Base-by-base conservation (phyloP, 2,797 vertebrate genomes). In the Channallabes apus region DNA sequence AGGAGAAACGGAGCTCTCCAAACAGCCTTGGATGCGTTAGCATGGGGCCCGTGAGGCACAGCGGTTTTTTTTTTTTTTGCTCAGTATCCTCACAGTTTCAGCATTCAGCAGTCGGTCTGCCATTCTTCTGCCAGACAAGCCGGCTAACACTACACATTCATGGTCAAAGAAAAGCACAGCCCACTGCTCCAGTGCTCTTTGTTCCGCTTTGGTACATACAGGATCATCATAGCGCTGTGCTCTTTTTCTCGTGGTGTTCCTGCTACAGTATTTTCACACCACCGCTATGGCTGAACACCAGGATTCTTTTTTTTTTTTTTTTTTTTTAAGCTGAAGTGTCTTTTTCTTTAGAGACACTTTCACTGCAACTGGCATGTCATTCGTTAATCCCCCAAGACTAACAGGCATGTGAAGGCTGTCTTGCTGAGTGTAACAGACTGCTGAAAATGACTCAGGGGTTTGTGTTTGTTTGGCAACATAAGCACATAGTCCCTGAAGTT, bases 71-170 rank as follows among this genome's bases (percentile, higher is more conserved):
- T 46, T 11, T 46, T 95, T 94, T 91, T 93, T 92, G 92, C 92
- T 93, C 93, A 79, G 84, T 88, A 89, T 92, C 90, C 90, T 94
- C 90, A 91, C 90, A 89, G 92, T 91, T 90, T 89, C 90, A 92
- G 85, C 61, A 93, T 94, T 95, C 93, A 92, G 93, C 92, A 93
- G 95, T 94, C 94, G 94, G 91, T 91, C 91, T 88, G 84, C 92
- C 92, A 94, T 95, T 95, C 94, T 95, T 93, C 88, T 77, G 86
- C 90, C 91, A 92, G 94, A 94, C 94, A 93, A 94, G 92, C 93
- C 91, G 92, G 93, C 94, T 94, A 95, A 95, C 92, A 93, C 88
- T 87, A 86, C 64, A 88, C 89, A 91, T 94, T 93, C 88, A 92
- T 88, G 93, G 93, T 95, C 93, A 94, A 88, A 91, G 90, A 88